Evolutionary conservation across 2,888 invertebrate species (phyloP), one percentile per base, ranked within the genome.

Genomic region (Cerceris ruficornis): DNA sequence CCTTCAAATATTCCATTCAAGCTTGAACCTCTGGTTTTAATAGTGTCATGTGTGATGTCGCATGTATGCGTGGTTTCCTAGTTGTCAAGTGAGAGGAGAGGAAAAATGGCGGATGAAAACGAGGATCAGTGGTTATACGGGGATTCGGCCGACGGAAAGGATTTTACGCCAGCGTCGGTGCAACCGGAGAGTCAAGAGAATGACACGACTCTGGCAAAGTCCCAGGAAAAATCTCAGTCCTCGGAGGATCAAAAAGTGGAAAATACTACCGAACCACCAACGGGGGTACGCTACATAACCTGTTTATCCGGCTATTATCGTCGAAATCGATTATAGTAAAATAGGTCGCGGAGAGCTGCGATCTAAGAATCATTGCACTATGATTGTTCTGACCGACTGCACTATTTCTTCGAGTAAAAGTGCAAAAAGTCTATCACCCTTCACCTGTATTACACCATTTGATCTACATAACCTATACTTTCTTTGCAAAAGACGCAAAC

Each of bases 61-160:
- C 54, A n/a, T 54, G 49, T 6, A 43, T 71, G 62, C 46, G 39
- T 39, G 52, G 15, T 42, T 64, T 14, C 57, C 28, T 55, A 66
- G 70, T 80, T 80, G 75, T 68, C 71, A 80, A 75, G 70, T 60
- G 46, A 59, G 46, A 68, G 28, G 50, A 65, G 46, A 46, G 59
- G 60, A 88, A 92, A 93, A 92, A 95, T 95, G 95, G 94, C 95
- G 86, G 95, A 95, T 74, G 95, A 95, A 92, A 96, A 96, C 92
- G 97, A 98, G 91, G 97, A 98, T 93, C 96, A 95, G 90, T 98
- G 97, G 97, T 93, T 98, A 76, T 98, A 98, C 89, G 97, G 97
- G 17, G 97, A 97, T 88, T 95, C 95, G 0, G 95, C 94, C 87
- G 93, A 94, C 46, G 88, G 84, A 39, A 90, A 91, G 75, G 94